Base-by-base conservation (phyloP, 1,140 invertebrate genomes). In the Meloidogyne hapla region DNA sequence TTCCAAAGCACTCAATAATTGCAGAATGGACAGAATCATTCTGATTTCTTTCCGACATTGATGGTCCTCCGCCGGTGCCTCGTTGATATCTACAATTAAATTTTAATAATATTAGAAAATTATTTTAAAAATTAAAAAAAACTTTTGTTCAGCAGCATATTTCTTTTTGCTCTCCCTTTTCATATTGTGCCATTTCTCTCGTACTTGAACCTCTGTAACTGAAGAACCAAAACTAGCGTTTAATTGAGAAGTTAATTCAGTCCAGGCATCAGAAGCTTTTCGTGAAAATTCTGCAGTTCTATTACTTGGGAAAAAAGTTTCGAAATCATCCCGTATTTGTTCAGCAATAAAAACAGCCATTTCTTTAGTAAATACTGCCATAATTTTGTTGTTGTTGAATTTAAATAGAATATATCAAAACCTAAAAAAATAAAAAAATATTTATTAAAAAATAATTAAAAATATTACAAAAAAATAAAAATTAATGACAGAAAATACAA, bases 131-230 rank as follows among this genome's bases (percentile, higher is more conserved):
- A 18, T 3, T 66, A 15, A 26, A 66, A 26, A 13, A 13, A 3
- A 66, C 64, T 38, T 15, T 38, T 66, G 15, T n/a, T 66, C 64
- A 21, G 26, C 64, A 38, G 64, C 64, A 6, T 28, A 66, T 18
- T 38, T 13, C 13, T 38, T 13, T n/a, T 66, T 66, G 12, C 26
- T 28, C 3, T 66, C 64, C 6, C 38, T 13, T 66, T 66, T 66
- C 64, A 66, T 18, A 66, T 66, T 66, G 64, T 66, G 64, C 64
- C 64, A 66, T 66, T 66, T 66, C 6, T 66, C 64, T n/a, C n/a
- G 26, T 18, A 63, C 62, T 63, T 63, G 62, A 21, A 2, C 6
- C 6, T 28, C 64, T 18, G 18, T 18, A 4, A 66, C 26, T 2
- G 12, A 1, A 28, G 64, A 66, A 4, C 1, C 64, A 66, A 66